Percentiles rank a stretch among this genome's conserved stretches.
phyloP scores from a whole-genome alignment of 2,797 vertebrate genomes.

The Eutrigla gurnardus region DNA sequence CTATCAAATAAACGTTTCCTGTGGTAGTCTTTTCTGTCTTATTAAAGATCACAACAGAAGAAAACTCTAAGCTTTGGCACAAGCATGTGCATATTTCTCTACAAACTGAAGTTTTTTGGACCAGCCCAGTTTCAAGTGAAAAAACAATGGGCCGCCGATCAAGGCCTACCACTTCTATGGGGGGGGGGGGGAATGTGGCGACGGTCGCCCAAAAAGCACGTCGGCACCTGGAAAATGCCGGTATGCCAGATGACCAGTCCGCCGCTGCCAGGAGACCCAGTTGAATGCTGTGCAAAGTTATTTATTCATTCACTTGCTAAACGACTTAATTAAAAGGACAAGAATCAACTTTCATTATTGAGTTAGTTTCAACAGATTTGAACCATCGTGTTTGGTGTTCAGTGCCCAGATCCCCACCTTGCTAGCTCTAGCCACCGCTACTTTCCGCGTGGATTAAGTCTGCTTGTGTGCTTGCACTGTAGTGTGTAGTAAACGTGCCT shows the following conservation, averaged over 20 bases:
- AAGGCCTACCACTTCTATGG: no score
- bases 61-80: neutral
- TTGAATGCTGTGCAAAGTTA: neutral
- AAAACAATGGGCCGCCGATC: no score
- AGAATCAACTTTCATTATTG: neutral
- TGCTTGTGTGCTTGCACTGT: constrained; percentile 42
- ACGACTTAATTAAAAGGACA: neutral
- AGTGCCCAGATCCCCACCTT: neutral
- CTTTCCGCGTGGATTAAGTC: constrained; percentile 40
- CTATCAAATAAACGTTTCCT: constrained; percentile 63
- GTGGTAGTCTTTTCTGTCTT: neutral
- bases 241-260: no score
- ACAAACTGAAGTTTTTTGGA: neutral
- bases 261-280: neutral
- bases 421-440: neutral
- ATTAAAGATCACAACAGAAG: neutral
- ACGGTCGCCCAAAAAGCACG: no score
- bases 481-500: constrained; percentile 56
- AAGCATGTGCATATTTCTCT: neutral
- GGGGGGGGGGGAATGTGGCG: no score
- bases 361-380: neutral
- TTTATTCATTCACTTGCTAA: neutral
- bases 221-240: no score
- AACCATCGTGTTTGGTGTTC: neutral
- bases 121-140: no score